Base-by-base conservation (phyloP, 2,888 invertebrate genomes). In the Ennomos fuscantarius region DNA sequence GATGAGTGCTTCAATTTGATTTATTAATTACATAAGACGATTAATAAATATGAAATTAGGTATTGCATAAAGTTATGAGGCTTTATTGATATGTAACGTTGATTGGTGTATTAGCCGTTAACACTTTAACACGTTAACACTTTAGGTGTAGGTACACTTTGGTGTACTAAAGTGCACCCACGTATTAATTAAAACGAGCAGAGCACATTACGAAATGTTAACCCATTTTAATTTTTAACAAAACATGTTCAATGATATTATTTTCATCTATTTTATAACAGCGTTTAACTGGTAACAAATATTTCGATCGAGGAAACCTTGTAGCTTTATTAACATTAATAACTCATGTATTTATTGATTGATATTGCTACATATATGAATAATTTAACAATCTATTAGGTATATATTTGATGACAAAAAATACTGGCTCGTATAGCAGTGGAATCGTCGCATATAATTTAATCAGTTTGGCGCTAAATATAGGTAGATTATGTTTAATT, bases 351-450 rank as follows among this genome's bases (percentile, higher is more conserved):
- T 66, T 43, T 65, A 63, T 69, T 74, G 72, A 78, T 78, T 74
- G 70, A 75, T 76, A 73, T 80, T 79, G 69, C 74, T 61, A 65
- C 65, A 74, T 62, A 61, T 64, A 70, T 72, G 73, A 73, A 79
- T 78, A 72, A 64, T 69, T 74, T 70, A 65, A 61, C 62, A 59
- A 66, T 65, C 66, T 63, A 58, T 63, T 62, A 59, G 46, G 42
- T 56, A 13, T 47, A 44, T 52, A 33, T 52, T 62, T 48, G 60
- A 66, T 60, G 53, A 60, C 58, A 60, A 67, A 68, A 69, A 60
- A 35, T 46, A n/a, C 11, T 41, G 9, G n/a, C 9, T 46, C 39
- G 43, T 59, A 55, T 50, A 58, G 55, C 58, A 66, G 65, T 67
- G 6, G 24, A 24, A 6, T 24, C 24, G 24, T 6, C 1, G 24